Evolutionary conservation across 2,113 vertebrate genomes (phyloP), one percentile per base, ranked within the genome.

Genomic region (Xiphophorus couchianus): DNA sequence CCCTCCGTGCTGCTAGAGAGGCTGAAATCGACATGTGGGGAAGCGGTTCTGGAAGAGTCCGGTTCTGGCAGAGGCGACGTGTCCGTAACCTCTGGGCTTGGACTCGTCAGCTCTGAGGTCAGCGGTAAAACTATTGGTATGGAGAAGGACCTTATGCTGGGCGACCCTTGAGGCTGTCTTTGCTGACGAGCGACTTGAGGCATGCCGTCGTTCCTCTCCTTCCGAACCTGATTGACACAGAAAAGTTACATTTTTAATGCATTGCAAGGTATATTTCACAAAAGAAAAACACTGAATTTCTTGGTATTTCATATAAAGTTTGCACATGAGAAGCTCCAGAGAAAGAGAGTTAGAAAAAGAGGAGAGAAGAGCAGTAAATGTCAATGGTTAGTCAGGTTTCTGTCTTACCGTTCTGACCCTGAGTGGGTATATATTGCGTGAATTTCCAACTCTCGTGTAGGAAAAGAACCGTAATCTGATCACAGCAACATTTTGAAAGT

Each of bases 401-500:
- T 58, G 28, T 77, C 93, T 92, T 94, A 93, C 91, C 92, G 83
- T 91, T 60, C 48, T 74, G 76, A 93, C 88, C 28, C 68, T 76
- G 35, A 94, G 84, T 17, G 90, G 92, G 69, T 87, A 74, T 28
- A 93, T 81, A 75, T 33, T 29, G 5, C 74, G 71, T 42, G 83
- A 85, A 17, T 73, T 81, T 1, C 74, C 78, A 1, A 88, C 75
- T 62, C 83, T 80, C 3, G 85, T 88, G 69, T 87, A 93, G 37
- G 86, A 88, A 69, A 86, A 95, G 86, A 94, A 92, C 66, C 89
- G 78, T 69, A 94, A 76, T 44, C 91, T 82, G 48, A 94, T 76
- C 37, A 90, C 74, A 58, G 89, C 88, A 31, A 90, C 61, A 22
- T 85, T 84, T 39, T 77, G 69, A 77, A 25, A 61, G 30, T 62